A percentile compares a stretch with the other conserved stretches of the same genome.
phyloP scores from a whole-genome alignment of 2,888 invertebrate genomes.

The Galerucella pusilla region DNA sequence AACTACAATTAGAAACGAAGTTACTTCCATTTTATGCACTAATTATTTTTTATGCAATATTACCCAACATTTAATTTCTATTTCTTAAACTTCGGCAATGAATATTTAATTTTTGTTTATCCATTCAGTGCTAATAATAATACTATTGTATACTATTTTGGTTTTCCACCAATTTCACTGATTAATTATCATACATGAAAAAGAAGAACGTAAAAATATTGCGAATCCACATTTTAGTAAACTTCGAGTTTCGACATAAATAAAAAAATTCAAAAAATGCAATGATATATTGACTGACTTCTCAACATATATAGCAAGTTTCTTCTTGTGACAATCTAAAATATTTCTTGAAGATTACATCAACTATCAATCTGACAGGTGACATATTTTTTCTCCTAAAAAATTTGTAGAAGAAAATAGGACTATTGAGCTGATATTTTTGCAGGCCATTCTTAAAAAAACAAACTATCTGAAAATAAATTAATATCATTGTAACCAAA shows the following conservation, averaged over 20 bases:
- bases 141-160: too few species aligned
- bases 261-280: background rate
- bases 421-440: too few species aligned
- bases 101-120: background rate
- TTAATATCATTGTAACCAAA: too few species aligned
- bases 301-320: background rate
- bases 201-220: background rate
- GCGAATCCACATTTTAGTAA: background rate
- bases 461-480: too few species aligned
- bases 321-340: background rate
- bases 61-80: slow-evolving; percentile 28
- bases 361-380: too few species aligned
- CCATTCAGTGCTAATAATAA: background rate
- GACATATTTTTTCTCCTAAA: too few species aligned
- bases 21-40: slow-evolving; percentile 33
- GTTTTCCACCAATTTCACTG: background rate
- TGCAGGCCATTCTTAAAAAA: too few species aligned
- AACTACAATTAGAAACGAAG: slow-evolving; percentile 16
- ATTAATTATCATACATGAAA: background rate
- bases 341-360: background rate
- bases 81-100: slow-evolving; percentile 13
- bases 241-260: background rate
- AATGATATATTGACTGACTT: background rate
- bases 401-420: too few species aligned
- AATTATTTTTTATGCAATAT: slow-evolving; percentile 29